These are phyloP conservation scores for Dunckerocampus dactyliophorus DNA, from an alignment of 2,113 vertebrate genomes.

Conservation along the genomic window DNA sequence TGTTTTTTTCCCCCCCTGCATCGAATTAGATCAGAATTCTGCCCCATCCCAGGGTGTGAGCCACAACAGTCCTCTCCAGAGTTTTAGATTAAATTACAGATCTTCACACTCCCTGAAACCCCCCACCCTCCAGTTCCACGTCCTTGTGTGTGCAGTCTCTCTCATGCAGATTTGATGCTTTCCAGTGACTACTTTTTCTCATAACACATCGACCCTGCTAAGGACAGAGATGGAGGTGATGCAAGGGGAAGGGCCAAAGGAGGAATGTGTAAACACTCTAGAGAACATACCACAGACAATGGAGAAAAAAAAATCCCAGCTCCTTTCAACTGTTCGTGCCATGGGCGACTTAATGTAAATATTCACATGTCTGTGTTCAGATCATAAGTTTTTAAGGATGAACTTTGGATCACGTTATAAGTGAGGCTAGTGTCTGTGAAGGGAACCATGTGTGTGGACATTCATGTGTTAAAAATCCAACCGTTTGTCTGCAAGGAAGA, in stretches of 20 bases:
- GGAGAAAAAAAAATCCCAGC: constrained; percentile 21
- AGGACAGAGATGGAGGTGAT: constrained; percentile 29
- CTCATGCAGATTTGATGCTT: constrained; percentile 61
- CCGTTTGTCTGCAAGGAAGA: too few relatives aligned
- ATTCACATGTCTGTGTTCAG: constrained; percentile 42
- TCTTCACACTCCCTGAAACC: constrained; percentile 47
- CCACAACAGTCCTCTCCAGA: constrained; percentile 51
- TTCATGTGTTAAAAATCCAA: constrained; percentile 4
- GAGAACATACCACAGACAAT: constrained; percentile 25
- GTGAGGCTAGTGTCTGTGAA: constrained; percentile 31
- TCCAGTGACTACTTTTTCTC: constrained; percentile 54
- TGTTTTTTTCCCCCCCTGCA: constrained; percentile 15
- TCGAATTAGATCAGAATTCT: constrained; percentile 54
- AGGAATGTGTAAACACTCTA: constrained; percentile 28
- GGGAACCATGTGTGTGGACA: constrained; percentile 29
- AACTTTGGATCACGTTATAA: constrained; percentile 40
- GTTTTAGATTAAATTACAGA: constrained; percentile 69
- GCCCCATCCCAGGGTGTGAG: constrained; percentile 49
- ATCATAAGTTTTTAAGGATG: constrained; percentile 39
- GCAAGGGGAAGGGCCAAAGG: neutral
- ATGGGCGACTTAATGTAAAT: constrained; percentile 32
- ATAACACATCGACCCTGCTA: constrained; percentile 41
- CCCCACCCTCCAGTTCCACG: neutral
- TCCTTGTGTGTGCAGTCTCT: constrained; percentile 25
- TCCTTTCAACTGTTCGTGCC: constrained; percentile 8